Conservation (phyloP, 1,140 invertebrate species). For the Aphaenogaster floridana region DNA sequence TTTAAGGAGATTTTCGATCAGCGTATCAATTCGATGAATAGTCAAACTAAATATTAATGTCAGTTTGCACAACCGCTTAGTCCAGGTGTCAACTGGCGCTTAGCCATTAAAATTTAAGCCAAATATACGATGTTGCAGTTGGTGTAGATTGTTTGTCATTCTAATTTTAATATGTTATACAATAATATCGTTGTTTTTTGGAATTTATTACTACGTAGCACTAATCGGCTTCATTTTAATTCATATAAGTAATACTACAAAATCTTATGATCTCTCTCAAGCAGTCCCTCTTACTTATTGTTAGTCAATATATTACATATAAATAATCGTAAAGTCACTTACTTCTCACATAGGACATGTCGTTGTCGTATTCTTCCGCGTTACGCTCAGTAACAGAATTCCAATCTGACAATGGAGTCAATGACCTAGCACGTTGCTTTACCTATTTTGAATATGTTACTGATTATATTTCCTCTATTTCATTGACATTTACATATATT, state of each 20-base stretch:
- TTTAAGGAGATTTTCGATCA: background rate
- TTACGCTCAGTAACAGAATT: constrained; percentile 80
- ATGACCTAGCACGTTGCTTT: constrained; percentile 90
- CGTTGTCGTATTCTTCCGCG: constrained; percentile 80
- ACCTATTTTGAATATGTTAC: constrained; percentile 84
- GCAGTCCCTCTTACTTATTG: background rate
- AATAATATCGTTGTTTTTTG: constrained; percentile 17
- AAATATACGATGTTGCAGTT: constrained; percentile 52
- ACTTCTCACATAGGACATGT: constrained; percentile 89
- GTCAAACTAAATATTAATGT: constrained; percentile 61
- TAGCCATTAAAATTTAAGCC: constrained; percentile 63
- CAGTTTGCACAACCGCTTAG: constrained; percentile 12
- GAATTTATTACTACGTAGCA: background rate
- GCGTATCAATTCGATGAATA: background rate
- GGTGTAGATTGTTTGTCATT: constrained; percentile 25
- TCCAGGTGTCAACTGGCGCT: constrained; percentile 56
- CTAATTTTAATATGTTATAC: constrained; percentile 71
- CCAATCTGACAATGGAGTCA: constrained; percentile 89
- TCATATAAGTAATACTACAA: background rate
- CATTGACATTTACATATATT: constrained; percentile 38
- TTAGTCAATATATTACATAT: background rate
- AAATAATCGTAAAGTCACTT: constrained; percentile 72
- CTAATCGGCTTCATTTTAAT: background rate
- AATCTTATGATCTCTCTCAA: background rate
- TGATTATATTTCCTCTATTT: constrained; percentile 12